Conservation (phyloP, 2,888 invertebrate species). For the Ectobius pallidus region DNA sequence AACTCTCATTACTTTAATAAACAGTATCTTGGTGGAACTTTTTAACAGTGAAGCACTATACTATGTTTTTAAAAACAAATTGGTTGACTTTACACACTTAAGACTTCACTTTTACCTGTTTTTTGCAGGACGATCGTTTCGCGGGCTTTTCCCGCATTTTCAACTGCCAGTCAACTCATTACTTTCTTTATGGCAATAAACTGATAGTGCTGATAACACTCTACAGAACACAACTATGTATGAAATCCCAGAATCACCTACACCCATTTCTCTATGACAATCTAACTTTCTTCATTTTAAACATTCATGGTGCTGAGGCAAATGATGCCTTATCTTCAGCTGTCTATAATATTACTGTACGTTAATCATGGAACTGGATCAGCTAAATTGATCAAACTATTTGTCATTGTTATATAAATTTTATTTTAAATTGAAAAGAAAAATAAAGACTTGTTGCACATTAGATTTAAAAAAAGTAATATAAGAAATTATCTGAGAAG, state of each 20-base stretch:
- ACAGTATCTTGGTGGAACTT: no score
- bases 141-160: no score
- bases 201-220: not conserved
- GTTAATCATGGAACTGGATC: conserved; percentile 22
- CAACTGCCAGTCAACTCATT: no score
- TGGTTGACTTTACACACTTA: no score
- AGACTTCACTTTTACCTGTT: no score
- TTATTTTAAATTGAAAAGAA: conserved; percentile 20
- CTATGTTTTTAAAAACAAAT: no score
- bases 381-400: conserved; percentile 36
- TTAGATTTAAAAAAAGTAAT: conserved; percentile 15
- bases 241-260: conserved; percentile 11
- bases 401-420: conserved; percentile 42
- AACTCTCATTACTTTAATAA: no score
- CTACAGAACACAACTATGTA: conserved; percentile 9
- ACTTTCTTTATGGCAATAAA: no score
- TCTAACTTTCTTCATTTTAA: conserved; percentile 37
- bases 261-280: conserved; percentile 43
- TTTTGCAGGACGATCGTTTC: no score
- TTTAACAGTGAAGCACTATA: no score
- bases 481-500: conserved; percentile 25
- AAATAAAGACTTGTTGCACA: conserved; percentile 34
- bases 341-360: conserved; percentile 21
- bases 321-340: conserved; percentile 2
- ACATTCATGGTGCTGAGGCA: conserved; percentile 40